A percentile compares a stretch with the other conserved stretches of the same genome.
Evolutionary conservation across 1,140 invertebrate genomes (phyloP).

Genomic region (Riptortus pedestris): DNA sequence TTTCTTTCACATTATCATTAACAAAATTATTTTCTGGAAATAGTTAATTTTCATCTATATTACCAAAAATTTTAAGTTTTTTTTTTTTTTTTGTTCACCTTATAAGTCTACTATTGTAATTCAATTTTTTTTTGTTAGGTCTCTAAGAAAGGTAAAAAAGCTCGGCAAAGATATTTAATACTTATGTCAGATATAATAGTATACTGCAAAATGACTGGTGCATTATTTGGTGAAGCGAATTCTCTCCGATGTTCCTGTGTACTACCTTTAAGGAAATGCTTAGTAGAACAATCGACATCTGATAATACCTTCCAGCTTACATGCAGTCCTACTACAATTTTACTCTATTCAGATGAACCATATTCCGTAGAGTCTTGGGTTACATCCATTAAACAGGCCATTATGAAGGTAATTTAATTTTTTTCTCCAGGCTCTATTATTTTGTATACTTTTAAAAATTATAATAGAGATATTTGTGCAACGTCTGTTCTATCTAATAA

Average conservation of each 20-base stretch:
- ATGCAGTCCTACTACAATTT: slow-evolving; percentile 46
- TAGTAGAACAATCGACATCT: slow-evolving; percentile 43
- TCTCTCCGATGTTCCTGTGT: slow-evolving; percentile 45
- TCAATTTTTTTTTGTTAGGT: slow-evolving; percentile 11
- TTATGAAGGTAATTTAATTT: slow-evolving; percentile 39
- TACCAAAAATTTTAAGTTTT: too few relatives aligned
- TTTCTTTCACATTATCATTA: too few relatives aligned
- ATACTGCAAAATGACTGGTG: slow-evolving; percentile 45
- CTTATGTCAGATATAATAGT: slow-evolving; percentile 49
- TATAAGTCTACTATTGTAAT: too few relatives aligned
- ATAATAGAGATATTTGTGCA: too few relatives aligned
- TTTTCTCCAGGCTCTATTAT: too few relatives aligned
- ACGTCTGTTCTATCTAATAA: too few relatives aligned
- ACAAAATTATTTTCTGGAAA: too few relatives aligned
- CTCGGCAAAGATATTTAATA: slow-evolving; percentile 40
- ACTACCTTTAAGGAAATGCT: slow-evolving; percentile 51
- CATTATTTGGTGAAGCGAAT: slow-evolving; percentile 33
- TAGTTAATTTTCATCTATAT: too few relatives aligned
- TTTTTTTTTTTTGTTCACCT: too few relatives aligned
- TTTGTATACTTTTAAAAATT: too few relatives aligned
- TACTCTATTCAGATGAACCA: slow-evolving; percentile 45
- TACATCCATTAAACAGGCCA: slow-evolving; percentile 42
- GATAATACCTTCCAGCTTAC: slow-evolving; percentile 44
- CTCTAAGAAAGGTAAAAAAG: slow-evolving; percentile 28
- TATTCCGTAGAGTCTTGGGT: slow-evolving; percentile 46